Evolutionary conservation across 2,888 invertebrate genomes (phyloP), one percentile per base, ranked within the genome.

Genomic region (Polylopha cassiicola): DNA sequence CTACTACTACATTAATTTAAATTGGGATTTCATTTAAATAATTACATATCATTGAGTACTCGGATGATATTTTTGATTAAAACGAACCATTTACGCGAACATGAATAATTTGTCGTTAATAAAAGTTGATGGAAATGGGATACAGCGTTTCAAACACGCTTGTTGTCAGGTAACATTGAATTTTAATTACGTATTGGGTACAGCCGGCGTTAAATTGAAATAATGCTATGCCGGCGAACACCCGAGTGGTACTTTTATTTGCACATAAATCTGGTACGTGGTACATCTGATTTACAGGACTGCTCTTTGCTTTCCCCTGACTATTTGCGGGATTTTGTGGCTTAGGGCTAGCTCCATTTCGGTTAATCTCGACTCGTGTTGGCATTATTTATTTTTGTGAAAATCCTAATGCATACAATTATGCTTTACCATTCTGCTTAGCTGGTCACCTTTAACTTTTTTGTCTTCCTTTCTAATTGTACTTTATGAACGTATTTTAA

Each of bases 141-240:
- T n/a, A 13, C 27, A 27, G 14, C 20, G 9, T 20, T 26, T 14
- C 27, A 9, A n/a, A 20, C 18, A n/a, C 14, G 20, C n/a, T n/a
- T n/a, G n/a, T n/a, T n/a, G n/a, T n/a, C n/a, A n/a, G n/a, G n/a
- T n/a, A n/a, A n/a, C n/a, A n/a, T n/a, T n/a, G 8, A 15, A 20
- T 20, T 27, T 27, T 27, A 20, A 14, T 36, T 27, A 23, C 11
- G 8, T 8, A 34, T 27, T 46, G 55, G 43, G 47, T 46, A 58
- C 56, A 63, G 64, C 60, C 64, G 61, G 73, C 71, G 70, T 72
- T 71, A 75, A 79, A 78, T 77, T 77, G 73, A 79, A 79, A 79
- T 75, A 69, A 76, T 73, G 76, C 66, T 61, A 60, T 51, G 64
- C 65, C 64, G 65, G 51, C 57, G 61, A 46, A 61, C 58, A 61